Conservation (phyloP, 2,113 vertebrate genomes). For the Pantherophis guttatus region DNA sequence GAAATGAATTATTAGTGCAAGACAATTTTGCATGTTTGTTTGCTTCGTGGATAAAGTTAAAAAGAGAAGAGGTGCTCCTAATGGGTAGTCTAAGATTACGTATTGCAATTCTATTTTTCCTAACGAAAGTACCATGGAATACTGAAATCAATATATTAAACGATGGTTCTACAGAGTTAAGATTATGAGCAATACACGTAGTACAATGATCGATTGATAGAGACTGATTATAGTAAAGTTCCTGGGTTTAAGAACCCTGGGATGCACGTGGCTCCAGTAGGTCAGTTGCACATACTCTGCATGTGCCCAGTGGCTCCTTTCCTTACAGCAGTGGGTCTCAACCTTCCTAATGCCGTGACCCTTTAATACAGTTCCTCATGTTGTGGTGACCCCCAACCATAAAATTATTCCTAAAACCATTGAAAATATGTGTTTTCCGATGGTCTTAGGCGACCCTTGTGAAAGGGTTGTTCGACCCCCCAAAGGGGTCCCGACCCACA, state of each 20-base stretch:
- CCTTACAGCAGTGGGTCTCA: not conserved
- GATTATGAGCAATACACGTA: not conserved
- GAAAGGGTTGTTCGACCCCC: too few relatives aligned
- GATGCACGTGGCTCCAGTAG: not conserved
- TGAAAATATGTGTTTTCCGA: too few relatives aligned
- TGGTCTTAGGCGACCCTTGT: too few relatives aligned
- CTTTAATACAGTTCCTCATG: too few relatives aligned
- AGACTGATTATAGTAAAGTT: not conserved
- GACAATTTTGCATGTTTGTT: not conserved
- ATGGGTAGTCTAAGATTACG: not conserved
- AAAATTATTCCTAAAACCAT: too few relatives aligned
- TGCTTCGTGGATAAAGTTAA: not conserved
- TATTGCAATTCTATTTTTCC: not conserved
- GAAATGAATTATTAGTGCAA: not conserved
- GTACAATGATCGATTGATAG: not conserved
- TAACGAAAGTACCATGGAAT: not conserved
- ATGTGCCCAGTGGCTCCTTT: not conserved
- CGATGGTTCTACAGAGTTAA: not conserved
- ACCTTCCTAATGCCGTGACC: too few relatives aligned
- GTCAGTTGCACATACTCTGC: not conserved
- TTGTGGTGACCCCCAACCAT: too few relatives aligned
- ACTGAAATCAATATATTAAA: not conserved
- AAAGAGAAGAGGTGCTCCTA: not conserved
- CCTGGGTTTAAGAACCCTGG: not conserved
- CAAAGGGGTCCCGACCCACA: too few relatives aligned